Evolutionary conservation across 2,113 vertebrate species (phyloP).

Genomic region (Physeter macrocephalus): DNA sequence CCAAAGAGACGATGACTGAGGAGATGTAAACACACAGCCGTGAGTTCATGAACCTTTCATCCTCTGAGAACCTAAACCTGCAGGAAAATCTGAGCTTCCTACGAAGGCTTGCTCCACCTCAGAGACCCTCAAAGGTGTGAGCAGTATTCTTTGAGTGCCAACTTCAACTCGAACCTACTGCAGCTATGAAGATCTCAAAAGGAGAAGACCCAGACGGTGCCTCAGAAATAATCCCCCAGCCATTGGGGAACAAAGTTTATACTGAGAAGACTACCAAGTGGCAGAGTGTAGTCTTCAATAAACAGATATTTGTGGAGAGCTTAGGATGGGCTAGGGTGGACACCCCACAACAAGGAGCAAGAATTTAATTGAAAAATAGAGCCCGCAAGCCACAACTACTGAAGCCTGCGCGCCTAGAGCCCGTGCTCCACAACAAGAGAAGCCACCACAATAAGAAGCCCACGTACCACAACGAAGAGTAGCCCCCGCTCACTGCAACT

Average conservation of each 20-base stretch:
- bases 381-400: no score
- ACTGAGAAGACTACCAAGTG: not conserved
- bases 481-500: no score
- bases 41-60: not conserved
- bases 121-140: not conserved
- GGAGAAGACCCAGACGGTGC: not conserved
- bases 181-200: not conserved
- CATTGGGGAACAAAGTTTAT: not conserved
- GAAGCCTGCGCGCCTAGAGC: fast-evolving
- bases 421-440: no score
- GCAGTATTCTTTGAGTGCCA: not conserved
- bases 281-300: not conserved
- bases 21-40: not conserved
- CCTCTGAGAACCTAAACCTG: not conserved
- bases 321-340: not conserved
- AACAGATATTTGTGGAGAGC: not conserved
- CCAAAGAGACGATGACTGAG: not conserved
- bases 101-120: not conserved
- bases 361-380: not conserved
- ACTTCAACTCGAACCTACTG: not conserved
- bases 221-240: not conserved
- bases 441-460: no score
- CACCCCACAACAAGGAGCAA: not conserved
- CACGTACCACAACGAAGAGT: no score
- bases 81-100: not conserved